Base-by-base conservation (phyloP, 2,797 vertebrate genomes). In the Xenopus petersii region DNA sequence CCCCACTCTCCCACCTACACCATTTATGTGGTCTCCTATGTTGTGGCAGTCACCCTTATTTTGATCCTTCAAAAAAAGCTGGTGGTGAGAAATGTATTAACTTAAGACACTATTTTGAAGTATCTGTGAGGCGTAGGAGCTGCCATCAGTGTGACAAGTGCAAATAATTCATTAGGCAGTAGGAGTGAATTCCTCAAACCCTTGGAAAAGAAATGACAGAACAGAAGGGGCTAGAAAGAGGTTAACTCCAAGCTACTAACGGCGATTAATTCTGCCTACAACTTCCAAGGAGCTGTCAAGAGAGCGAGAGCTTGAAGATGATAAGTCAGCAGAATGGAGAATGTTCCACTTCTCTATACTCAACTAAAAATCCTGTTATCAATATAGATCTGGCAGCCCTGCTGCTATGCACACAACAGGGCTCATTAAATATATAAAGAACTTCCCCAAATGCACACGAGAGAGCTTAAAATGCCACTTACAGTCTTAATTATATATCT, bases 401-500 rank as follows among this genome's bases (percentile, higher is more conserved):
- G 71, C 76, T 33, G 71, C 54, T 74, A 70, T 70, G 51, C 51
- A 54, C 71, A 60, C 71, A 74, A 65, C 67, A 49, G 71, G 62
- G 62, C 64, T 74, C 77, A 70, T 74, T 74, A 79, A 79, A 70
- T 74, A 66, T 74, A 70, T 67, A 79, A 60, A 5, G 26, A 68
- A n/a, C n/a, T 33, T 64, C 71, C 61, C 61, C 71, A 59, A 49
- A 70, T 24, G 77, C 7, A 42, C 71, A 60, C 71, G 8, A 5
- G 46, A 70, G 55, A 12, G 51, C 71, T 74, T 54, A 24, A 49
- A 74, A 33, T 55, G 67, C 77, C 77, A 79, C 55, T 74, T 74
- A 79, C 67, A 74, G 71, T 74, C 71, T 70, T 74, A 79, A 79
- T 79, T 74, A 79, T 79, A 65, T 70, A 74, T 79, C 70, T 79